A percentile compares a stretch with the other conserved stretches of the same genome.
Conservation (phyloP, 2,888 invertebrate species). For the Cenopis cana region DNA sequence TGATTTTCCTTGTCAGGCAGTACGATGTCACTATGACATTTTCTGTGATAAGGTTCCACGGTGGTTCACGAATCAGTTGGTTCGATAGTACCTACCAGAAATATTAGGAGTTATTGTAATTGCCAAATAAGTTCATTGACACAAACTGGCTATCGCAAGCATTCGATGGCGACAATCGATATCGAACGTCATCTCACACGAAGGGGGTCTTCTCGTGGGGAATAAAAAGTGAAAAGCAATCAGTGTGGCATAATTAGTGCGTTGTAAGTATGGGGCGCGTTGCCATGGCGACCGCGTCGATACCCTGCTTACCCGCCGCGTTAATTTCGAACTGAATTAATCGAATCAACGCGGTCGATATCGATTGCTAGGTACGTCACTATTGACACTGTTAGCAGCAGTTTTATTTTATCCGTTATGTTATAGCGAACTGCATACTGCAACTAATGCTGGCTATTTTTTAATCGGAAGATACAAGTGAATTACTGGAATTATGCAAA, state of each 20-base stretch:
- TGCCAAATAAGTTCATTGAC: constrained; percentile 33
- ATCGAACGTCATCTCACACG: constrained; percentile 55
- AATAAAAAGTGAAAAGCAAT: constrained; percentile 84
- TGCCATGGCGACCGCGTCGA: constrained; percentile 75
- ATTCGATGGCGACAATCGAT: constrained; percentile 57
- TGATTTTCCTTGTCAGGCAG: no score
- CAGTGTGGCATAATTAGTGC: constrained; percentile 85
- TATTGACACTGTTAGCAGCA: constrained; percentile 30
- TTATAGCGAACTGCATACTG: background rate
- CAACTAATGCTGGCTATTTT: background rate
- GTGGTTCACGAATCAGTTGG: no score
- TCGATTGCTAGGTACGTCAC: constrained; percentile 60
- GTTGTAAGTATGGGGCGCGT: constrained; percentile 84
- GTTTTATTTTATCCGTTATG: constrained; percentile 28
- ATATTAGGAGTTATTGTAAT: constrained; percentile 1
- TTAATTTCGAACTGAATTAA: constrained; percentile 83
- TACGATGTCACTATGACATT: no score
- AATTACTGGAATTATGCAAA: background rate
- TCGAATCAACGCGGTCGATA: constrained; percentile 78
- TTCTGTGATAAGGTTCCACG: no score
- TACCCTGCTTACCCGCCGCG: constrained; percentile 80
- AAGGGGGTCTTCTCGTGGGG: constrained; percentile 82
- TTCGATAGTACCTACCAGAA: no score
- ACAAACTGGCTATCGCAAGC: constrained; percentile 23
- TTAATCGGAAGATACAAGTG: background rate